Conservation (phyloP, 1,140 invertebrate species). For the Pomacea maculata region DNA sequence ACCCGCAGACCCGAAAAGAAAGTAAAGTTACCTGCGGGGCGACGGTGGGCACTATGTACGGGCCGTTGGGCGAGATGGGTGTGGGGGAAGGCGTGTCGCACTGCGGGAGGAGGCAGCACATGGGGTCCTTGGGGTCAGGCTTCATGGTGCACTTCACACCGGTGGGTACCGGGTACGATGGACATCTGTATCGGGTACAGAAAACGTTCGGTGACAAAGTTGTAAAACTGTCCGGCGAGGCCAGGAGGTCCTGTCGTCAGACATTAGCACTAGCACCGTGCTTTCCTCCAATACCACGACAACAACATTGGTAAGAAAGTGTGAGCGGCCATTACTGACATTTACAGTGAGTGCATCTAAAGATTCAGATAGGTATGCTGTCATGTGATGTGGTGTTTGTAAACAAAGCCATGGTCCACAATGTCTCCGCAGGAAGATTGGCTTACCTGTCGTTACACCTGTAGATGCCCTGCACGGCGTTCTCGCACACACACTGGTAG, state of each 20-base stretch:
- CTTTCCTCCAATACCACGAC: too few species aligned
- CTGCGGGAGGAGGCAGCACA: constrained; percentile 40
- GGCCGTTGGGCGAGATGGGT: constrained; percentile 23
- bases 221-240: not conserved
- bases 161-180: constrained; percentile 31
- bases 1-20: too few species aligned
- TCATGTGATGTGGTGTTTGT: too few species aligned
- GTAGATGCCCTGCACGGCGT: constrained; percentile 36
- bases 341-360: not conserved
- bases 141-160: constrained; percentile 30
- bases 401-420: too few species aligned
- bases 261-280: too few species aligned
- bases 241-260: too few species aligned
- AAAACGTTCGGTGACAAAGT: not conserved
- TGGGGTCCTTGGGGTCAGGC: constrained; percentile 41
- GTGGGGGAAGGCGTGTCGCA: constrained; percentile 30
- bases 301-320: too few species aligned
- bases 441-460: constrained; percentile 45
- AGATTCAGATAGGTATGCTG: too few species aligned
- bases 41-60: constrained; percentile 24
- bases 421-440: not conserved
- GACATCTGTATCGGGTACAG: constrained; percentile 29
- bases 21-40: constrained; percentile 17
- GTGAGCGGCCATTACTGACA: not conserved
- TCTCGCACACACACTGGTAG: constrained; percentile 39